These are phyloP conservation scores for Drosophila elegans DNA, from an alignment of 1,140 invertebrate genomes.

Conservation along the genomic window DNA sequence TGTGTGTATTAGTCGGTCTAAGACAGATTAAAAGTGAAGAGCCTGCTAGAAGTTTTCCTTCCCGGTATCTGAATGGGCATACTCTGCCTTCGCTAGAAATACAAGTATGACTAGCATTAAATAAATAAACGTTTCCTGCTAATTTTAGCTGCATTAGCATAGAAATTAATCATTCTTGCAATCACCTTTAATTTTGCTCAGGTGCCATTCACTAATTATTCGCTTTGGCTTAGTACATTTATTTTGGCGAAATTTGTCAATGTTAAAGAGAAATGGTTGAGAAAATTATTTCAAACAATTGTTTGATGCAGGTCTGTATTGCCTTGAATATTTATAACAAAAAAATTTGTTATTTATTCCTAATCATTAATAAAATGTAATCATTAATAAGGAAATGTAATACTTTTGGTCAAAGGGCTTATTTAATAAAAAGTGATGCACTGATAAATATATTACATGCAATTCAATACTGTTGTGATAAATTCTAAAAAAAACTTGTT, in stretches of 20 bases:
- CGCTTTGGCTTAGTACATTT: background rate
- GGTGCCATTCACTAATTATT: background rate
- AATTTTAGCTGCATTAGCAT: conserved; percentile 28
- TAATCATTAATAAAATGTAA: too few relatives aligned
- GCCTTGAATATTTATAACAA: too few relatives aligned
- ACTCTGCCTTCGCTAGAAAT: conserved; percentile 21
- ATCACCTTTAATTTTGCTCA: conserved; percentile 1
- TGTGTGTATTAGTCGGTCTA: conserved; percentile 49
- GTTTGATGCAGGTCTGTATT: too few relatives aligned
- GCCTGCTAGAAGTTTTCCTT: conserved; percentile 55
- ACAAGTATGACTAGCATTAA: conserved; percentile 4
- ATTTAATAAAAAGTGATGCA: too few relatives aligned
- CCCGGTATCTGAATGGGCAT: conserved; percentile 9
- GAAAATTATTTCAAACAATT: too few relatives aligned
- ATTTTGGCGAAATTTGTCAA: background rate
- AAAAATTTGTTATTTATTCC: too few relatives aligned
- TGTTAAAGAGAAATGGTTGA: background rate
- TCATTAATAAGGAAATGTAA: too few relatives aligned
- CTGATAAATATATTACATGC: too few relatives aligned
- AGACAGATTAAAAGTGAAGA: conserved; percentile 80
- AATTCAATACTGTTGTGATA: too few relatives aligned
- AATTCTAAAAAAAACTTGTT: too few relatives aligned
- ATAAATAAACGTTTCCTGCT: conserved; percentile 20
- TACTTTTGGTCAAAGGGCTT: too few relatives aligned
- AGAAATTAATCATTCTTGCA: conserved; percentile 14